These are phyloP conservation scores for Machimus atricapillus DNA, from an alignment of 2,888 invertebrate species.

Conservation along the genomic window DNA sequence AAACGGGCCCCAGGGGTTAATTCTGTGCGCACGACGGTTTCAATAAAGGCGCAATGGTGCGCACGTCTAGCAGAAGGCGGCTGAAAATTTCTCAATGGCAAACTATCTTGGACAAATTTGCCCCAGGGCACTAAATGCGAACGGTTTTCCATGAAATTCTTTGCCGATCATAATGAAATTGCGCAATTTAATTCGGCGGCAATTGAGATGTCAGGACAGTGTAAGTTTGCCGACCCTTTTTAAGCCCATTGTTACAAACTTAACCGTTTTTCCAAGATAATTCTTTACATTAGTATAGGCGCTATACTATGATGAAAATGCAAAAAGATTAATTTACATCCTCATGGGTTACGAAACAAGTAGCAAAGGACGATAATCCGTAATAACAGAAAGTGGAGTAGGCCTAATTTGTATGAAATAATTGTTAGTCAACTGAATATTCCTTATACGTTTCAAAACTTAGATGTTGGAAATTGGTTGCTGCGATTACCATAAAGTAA, in stretches of 20 bases:
- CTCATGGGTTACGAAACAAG: no score
- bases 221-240: not conserved
- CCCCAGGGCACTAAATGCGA: not conserved
- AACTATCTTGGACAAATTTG: conserved; percentile 2
- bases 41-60: not conserved
- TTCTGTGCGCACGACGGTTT: conserved; percentile 33
- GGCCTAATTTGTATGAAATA: no score
- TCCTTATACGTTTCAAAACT: no score
- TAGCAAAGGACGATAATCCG: no score
- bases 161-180: conserved; percentile 9
- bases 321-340: no score
- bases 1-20: conserved; percentile 35
- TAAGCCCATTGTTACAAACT: not conserved
- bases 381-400: no score
- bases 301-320: no score
- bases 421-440: no score
- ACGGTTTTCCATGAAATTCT: conserved; percentile 15
- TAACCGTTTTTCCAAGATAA: not conserved
- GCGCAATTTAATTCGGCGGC: conserved; percentile 16
- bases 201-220: conserved; percentile 25
- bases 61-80: conserved; percentile 16
- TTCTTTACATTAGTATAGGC: not conserved
- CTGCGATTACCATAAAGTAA: no score
- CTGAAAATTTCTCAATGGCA: conserved; percentile 6
- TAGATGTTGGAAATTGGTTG: no score